A percentile compares a stretch with the other conserved stretches of the same genome.
phyloP scores from a whole-genome alignment of 2,113 vertebrate genomes.

The Acinonyx jubatus region DNA sequence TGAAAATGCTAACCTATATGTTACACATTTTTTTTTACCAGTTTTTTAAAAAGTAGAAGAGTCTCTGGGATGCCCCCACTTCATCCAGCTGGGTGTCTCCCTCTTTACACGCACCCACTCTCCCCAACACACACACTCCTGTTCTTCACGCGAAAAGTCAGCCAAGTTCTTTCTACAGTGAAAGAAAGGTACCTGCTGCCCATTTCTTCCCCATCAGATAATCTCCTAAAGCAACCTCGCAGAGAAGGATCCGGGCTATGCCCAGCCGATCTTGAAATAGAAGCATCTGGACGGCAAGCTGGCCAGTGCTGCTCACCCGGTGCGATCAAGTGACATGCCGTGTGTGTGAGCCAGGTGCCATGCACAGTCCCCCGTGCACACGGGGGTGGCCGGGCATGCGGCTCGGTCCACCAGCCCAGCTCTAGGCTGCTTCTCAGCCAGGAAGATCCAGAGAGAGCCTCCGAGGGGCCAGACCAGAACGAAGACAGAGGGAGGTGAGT shows the following conservation, averaged over 20 bases:
- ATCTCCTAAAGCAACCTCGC: not conserved
- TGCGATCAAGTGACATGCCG: rapidly evolving
- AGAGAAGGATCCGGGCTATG: rapidly evolving
- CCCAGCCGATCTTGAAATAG: rapidly evolving
- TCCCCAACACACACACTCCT: rapidly evolving
- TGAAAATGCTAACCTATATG: too few species aligned
- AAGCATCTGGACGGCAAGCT: rapidly evolving
- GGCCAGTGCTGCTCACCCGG: not conserved
- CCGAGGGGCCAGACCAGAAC: not conserved
- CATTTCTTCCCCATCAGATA: too few species aligned
- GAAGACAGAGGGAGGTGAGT: not conserved
- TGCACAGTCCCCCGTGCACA: rapidly evolving
- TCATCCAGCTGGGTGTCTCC: not conserved
- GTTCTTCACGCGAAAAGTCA: not conserved
- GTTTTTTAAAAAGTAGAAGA: not conserved
- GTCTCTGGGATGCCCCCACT: not conserved
- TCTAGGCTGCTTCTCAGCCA: rapidly evolving
- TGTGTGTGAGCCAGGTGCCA: not conserved
- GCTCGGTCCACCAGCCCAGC: not conserved
- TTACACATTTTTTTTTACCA: not conserved
- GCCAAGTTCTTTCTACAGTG: not conserved
- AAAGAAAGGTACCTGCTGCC: not conserved
- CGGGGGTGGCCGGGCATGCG: rapidly evolving
- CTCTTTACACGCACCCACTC: not conserved
- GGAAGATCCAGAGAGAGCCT: not conserved